phyloP scores from a whole-genome alignment of 2,113 vertebrate species.

The Smithornis capensis region DNA sequence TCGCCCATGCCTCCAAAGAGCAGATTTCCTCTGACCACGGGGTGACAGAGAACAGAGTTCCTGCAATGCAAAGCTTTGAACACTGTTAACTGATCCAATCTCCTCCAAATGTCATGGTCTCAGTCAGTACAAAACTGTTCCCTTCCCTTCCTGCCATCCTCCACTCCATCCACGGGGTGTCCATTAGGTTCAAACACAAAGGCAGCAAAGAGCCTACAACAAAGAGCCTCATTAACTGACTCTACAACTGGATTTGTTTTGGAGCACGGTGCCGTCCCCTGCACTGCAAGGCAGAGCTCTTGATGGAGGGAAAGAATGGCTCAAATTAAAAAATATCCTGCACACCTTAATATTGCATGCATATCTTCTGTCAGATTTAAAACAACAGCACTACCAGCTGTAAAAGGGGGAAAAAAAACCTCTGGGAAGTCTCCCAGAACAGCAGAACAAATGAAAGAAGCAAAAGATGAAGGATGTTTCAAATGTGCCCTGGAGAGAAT shows the following conservation, averaged over 20 bases:
- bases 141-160: not conserved
- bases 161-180: not conserved
- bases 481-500: not conserved
- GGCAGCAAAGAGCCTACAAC: not conserved
- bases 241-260: not conserved
- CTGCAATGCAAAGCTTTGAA: accelerated
- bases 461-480: constrained; percentile 16
- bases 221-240: constrained; percentile 35
- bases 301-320: not conserved
- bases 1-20: not conserved
- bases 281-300: not conserved
- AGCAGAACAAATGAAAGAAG: not conserved
- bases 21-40: not conserved
- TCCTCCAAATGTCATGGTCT: not conserved
- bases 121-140: not conserved
- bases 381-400: not conserved
- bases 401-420: not conserved
- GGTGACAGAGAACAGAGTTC: not conserved
- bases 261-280: not conserved
- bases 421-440: not conserved
- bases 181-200: constrained; percentile 7
- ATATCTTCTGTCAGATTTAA: not conserved
- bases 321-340: not conserved
- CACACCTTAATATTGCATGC: not conserved
- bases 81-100: not conserved